Base-by-base conservation (phyloP, 2,888 invertebrate species). In the Drosophila nr. perissopoda region DNA sequence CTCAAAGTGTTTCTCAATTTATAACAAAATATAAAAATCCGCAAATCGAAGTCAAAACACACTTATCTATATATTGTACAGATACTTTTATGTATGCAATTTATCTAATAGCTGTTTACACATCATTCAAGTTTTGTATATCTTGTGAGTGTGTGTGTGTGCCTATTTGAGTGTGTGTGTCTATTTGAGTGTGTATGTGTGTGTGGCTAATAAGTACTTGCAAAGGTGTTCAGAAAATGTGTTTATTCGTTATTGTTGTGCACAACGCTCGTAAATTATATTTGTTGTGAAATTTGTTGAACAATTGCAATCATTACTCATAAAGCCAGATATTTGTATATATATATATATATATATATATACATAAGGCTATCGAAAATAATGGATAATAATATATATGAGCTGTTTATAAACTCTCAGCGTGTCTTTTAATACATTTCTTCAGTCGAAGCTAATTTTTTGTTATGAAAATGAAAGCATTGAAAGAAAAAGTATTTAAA, bases 251-350 rank as follows among this genome's bases (percentile, higher is more conserved):
- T 52, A 13, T 52, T 53, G 18, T 21, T 60, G 52, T 52, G 51
- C 62, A 56, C 34, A 51, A 40, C 18, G 48, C 52, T 66, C 64
- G 53, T 76, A 53, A 67, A 80, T 52, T 65, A 59, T 49, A 49
- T 72, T 76, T 76, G 63, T 69, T 66, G 53, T 72, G 21, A 60
- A 59, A 33, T 57, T 57, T 80, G 65, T 76, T 80, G 45, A 69
- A 54, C 49, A 63, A 33, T 65, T 52, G n/a, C 61, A 63, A 25
- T 36, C 31, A 51, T 80, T 71, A 59, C 53, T 66, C 65, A 72
- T 61, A 48, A 33, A 36, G 31, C 33, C 10, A 13, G 31, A 51
- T 21, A 48, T 56, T 27, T 38, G 38, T 36, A 45, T 36, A 27
- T 27, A 25, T 21, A 42, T 11, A n/a, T n/a, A n/a, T n/a, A n/a